Conservation (phyloP, 2,113 vertebrate species). For the Bujurquina vittata region DNA sequence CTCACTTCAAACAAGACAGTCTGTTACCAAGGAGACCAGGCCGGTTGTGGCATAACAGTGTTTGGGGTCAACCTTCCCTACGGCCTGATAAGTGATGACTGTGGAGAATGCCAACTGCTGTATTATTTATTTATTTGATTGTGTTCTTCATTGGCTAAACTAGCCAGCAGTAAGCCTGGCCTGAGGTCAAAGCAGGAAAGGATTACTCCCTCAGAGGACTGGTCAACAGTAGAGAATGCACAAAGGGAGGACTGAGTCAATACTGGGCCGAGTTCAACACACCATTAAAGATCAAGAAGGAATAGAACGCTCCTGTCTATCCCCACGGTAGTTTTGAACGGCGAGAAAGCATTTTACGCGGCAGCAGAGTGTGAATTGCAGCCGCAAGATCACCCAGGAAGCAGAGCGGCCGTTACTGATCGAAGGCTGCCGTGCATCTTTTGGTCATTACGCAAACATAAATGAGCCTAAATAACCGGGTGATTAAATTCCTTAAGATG, state of each 20-base stretch:
- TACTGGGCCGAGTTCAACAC: slow-evolving; percentile 69
- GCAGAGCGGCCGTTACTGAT: background rate
- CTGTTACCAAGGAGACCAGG: slow-evolving; percentile 81
- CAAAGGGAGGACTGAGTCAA: slow-evolving; percentile 72
- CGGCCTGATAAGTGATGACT: slow-evolving; percentile 79
- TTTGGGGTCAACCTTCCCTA: slow-evolving; percentile 75
- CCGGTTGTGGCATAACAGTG: slow-evolving; percentile 73
- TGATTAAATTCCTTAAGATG: slow-evolving; percentile 14
- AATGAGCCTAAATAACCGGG: slow-evolving; percentile 11
- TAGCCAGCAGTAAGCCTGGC: slow-evolving; percentile 74
- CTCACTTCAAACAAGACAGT: slow-evolving; percentile 76
- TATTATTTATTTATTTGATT: slow-evolving; percentile 77
- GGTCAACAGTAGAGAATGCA: slow-evolving; percentile 65
- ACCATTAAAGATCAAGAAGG: slow-evolving; percentile 63
- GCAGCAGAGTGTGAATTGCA: background rate
- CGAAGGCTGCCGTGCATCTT: background rate
- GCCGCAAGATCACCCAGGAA: background rate
- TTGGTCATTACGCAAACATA: background rate
- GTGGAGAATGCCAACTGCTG: slow-evolving; percentile 77
- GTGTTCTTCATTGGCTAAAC: slow-evolving; percentile 72
- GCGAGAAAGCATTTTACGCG: slow-evolving; percentile 9
- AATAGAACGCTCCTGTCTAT: slow-evolving; percentile 48
- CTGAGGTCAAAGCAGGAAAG: slow-evolving; percentile 73
- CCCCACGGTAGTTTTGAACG: slow-evolving; percentile 10
- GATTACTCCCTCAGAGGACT: slow-evolving; percentile 73